These are phyloP conservation scores for Amphiprion percula DNA, from an alignment of 2,113 vertebrate species.

Conservation along the genomic window DNA sequence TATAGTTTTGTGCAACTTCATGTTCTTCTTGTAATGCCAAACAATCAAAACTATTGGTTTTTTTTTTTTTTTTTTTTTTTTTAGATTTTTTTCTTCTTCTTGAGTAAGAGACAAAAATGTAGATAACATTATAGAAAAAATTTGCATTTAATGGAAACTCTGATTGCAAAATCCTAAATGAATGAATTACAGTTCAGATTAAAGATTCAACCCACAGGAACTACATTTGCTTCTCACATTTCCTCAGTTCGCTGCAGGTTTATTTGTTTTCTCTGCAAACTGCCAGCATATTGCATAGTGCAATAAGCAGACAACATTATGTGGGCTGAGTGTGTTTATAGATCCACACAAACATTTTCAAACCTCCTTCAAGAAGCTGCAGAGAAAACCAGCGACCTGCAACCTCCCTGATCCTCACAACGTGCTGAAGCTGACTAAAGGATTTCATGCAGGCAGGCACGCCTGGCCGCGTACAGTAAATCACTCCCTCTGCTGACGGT, in stretches of 20 bases:
- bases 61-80: too few relatives aligned
- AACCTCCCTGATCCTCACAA: conserved; percentile 27
- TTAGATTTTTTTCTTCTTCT: background rate
- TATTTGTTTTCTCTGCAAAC: conserved; percentile 12
- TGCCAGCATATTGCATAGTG: conserved; percentile 7
- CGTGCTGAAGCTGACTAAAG: conserved; percentile 54
- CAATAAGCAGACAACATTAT: conserved; percentile 18
- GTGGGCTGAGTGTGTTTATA: conserved; percentile 55
- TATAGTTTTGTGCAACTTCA: too few relatives aligned
- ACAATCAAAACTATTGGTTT: too few relatives aligned
- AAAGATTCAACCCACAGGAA: background rate
- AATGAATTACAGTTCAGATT: background rate
- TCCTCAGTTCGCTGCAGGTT: background rate
- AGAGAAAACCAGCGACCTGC: conserved; percentile 18
- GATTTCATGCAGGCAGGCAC: conserved; percentile 32
- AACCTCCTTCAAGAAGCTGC: conserved; percentile 24
- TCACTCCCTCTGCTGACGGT: conserved; percentile 69
- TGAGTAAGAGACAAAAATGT: background rate
- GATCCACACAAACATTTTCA: conserved; percentile 54
- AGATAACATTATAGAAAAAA: background rate
- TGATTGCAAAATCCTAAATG: too few relatives aligned
- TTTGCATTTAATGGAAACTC: too few relatives aligned
- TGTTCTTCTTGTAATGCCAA: too few relatives aligned
- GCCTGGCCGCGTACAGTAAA: conserved; percentile 44
- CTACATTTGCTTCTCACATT: conserved; percentile 21